These are phyloP conservation scores for Caloenas nicobarica DNA, from an alignment of 2,113 vertebrate species.

Conservation along the genomic window DNA sequence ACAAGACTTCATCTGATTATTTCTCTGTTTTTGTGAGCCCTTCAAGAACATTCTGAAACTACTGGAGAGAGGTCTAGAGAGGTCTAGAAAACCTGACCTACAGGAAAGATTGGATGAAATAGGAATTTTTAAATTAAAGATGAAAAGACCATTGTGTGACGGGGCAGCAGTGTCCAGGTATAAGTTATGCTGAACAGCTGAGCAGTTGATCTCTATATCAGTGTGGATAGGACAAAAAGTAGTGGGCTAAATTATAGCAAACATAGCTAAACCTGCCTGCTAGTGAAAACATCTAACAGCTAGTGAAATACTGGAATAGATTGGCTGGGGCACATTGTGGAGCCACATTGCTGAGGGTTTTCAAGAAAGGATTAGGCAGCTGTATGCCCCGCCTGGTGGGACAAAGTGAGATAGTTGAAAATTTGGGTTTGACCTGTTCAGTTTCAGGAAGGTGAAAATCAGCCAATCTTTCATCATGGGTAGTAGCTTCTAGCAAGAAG, in stretches of 20 bases:
- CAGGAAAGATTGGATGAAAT: not conserved
- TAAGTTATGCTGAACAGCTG: not conserved
- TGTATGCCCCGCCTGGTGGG: accelerated
- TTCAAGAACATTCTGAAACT: slow-evolving; percentile 21
- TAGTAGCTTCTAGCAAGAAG: not conserved
- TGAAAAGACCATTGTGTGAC: not conserved
- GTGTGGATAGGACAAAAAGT: not conserved
- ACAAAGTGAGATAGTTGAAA: not conserved
- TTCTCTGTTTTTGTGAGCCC: not conserved
- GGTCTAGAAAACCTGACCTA: not conserved
- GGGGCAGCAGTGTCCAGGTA: not conserved
- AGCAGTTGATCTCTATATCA: not conserved
- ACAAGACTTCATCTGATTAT: not conserved
- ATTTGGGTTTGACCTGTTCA: not conserved
- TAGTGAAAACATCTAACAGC: not conserved
- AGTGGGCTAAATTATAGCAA: not conserved
- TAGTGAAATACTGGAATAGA: not conserved
- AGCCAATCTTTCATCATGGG: not conserved
- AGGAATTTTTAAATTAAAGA: not conserved
- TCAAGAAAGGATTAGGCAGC: not conserved
- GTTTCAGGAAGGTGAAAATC: not conserved
- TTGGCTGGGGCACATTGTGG: not conserved
- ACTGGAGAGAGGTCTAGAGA: not conserved
- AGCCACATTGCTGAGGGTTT: not conserved
- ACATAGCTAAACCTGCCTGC: not conserved